These are phyloP conservation scores for Chiloscyllium plagiosum DNA, from an alignment of 2,113 vertebrate species.

Conservation along the genomic window DNA sequence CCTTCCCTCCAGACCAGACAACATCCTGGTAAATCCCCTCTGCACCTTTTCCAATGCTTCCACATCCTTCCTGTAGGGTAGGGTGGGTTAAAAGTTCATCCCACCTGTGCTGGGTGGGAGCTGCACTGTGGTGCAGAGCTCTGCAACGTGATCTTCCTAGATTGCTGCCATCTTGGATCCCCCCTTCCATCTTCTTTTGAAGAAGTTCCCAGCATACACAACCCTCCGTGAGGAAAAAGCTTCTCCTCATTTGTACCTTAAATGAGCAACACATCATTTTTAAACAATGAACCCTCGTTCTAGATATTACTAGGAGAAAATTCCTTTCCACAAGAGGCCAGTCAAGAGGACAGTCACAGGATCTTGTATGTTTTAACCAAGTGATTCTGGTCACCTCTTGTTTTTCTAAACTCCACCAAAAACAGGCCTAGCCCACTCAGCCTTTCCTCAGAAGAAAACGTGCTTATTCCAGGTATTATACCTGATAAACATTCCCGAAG, in stretches of 20 bases:
- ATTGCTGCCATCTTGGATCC: too few relatives aligned
- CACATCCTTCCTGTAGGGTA: too few relatives aligned
- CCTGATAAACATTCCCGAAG: background rate
- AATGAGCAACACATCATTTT: background rate
- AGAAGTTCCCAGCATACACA: background rate
- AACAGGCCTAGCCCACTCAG: background rate
- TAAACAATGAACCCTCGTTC: too few relatives aligned
- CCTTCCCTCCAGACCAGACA: too few relatives aligned
- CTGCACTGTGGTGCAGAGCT: too few relatives aligned
- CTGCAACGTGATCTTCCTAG: too few relatives aligned
- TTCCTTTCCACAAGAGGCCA: background rate
- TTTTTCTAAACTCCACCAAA: background rate
- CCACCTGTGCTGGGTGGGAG: too few relatives aligned
- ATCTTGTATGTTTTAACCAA: background rate
- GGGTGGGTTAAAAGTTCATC: too few relatives aligned
- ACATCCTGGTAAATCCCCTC: too few relatives aligned
- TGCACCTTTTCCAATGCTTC: too few relatives aligned
- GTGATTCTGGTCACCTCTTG: background rate
- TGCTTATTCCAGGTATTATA: background rate
- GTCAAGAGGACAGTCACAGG: background rate
- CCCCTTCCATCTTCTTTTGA: background rate
- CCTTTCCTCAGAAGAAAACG: background rate
- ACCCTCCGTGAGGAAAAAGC: too few relatives aligned
- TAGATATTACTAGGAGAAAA: background rate
- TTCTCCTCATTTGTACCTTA: background rate